Evolutionary conservation across 35 echinoderm and acorn worm species (phyloP), one percentile per base, ranked within the genome.

Genomic region (Anneissia japonica): DNA sequence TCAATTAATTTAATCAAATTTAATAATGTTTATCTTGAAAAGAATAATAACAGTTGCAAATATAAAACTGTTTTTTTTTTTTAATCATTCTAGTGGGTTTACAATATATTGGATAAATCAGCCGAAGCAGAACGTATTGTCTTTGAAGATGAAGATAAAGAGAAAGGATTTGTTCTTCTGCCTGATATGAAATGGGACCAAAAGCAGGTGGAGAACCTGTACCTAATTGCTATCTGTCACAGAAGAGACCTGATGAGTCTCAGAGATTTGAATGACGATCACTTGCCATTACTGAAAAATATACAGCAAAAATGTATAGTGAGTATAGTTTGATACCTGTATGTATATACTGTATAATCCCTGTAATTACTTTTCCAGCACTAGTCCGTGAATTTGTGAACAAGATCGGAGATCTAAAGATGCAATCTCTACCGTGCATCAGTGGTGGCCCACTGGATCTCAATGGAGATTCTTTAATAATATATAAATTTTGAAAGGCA

Each of bases 161-260:
- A 99, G 34, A 85, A 73, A 35, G 96, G 96, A 39, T 99, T 94
- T 87, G 84, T 99, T 4, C 75, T 99, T 34, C 74, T 91, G 7
- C 96, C 96, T 31, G 96, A 99, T 46, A 94, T 99, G 92, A 99
- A 99, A 75, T 99, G 96, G 96, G 96, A 99, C 77, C 34, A 81
- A 38, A 86, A 91, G 36, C 85, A 99, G 14, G 51, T 79, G 32
- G 83, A 90, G 0, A 77, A 91, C 31, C 89, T 99, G 26, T 87
- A 99, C 46, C 86, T 99, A 17, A 87, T 94, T 10, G 96, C 90
- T 26, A 99, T 99, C 73, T 86, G 84, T 31, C 91, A 94, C 35
- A 88, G 74, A 29, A 84, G 85, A 86, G 84, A 77, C 9, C 81
- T 99, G 75, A 91, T 87, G 41, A 91, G 88, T 74, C 81, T 99